phyloP scores from a whole-genome alignment of 2,113 vertebrate genomes.

The Laterallus jamaicensis region DNA sequence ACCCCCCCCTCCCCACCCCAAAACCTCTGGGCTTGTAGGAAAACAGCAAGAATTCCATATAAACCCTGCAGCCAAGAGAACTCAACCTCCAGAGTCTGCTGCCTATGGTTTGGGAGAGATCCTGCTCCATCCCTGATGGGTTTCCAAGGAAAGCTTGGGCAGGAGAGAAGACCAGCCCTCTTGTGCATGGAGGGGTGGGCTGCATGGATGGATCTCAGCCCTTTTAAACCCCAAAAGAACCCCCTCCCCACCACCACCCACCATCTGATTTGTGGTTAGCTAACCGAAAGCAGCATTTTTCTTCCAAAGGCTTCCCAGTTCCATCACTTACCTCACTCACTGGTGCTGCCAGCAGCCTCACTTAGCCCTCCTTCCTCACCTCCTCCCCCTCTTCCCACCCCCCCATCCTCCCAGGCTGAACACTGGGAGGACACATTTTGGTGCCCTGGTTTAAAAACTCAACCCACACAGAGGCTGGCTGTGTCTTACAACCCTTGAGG shows the following conservation, averaged over 20 bases:
- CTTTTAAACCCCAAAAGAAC: neutral
- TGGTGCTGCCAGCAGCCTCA: neutral
- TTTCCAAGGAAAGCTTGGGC: neutral
- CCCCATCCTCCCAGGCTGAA: neutral
- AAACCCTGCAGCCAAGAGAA: neutral
- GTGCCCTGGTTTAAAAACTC: no score
- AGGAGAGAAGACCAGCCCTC: neutral
- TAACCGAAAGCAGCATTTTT: neutral
- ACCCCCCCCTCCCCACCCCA: no score
- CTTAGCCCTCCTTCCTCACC: no score
- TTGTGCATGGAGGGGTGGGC: accelerated
- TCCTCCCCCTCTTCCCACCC: no score
- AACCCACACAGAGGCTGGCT: no score
- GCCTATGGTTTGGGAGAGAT: accelerated
- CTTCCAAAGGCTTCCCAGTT: neutral
- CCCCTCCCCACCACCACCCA: no score
- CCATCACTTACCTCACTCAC: accelerated
- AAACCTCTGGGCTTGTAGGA: neutral
- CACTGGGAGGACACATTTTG: no score
- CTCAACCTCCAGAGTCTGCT: neutral
- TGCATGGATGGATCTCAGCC: neutral
- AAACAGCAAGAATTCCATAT: neutral
- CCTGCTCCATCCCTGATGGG: neutral
- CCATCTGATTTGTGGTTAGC: neutral
- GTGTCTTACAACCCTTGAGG: no score